Percentiles rank a stretch among this genome's conserved stretches.
These are phyloP conservation scores for Rhinolophus ferrumequinum DNA, from an alignment of 2,113 vertebrate genomes.

Conservation along the genomic window DNA sequence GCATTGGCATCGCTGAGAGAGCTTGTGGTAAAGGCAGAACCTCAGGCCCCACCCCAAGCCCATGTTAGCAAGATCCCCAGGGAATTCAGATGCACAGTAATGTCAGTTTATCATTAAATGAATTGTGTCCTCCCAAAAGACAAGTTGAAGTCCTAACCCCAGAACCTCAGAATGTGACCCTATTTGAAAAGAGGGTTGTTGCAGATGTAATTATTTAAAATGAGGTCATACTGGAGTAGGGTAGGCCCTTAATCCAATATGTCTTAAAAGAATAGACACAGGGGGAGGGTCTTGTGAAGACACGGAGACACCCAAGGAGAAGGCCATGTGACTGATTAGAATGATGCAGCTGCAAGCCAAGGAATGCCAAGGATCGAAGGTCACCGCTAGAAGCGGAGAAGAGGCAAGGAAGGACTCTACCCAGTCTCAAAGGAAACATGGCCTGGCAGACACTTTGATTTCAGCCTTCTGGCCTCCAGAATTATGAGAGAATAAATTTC, in stretches of 20 bases:
- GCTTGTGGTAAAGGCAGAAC: background rate
- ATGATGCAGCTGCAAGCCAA: background rate
- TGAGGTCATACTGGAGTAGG: background rate
- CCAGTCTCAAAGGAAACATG: background rate
- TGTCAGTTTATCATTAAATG: background rate
- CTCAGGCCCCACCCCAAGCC: background rate
- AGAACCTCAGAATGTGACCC: background rate
- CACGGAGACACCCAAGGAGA: background rate
- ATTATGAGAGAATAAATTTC: background rate
- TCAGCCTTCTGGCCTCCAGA: background rate
- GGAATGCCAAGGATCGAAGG: background rate
- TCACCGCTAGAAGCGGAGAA: background rate
- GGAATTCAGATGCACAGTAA: background rate
- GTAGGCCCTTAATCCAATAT: background rate
- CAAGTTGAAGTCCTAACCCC: background rate
- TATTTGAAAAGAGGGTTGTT: constrained; percentile 33
- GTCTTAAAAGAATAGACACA: background rate
- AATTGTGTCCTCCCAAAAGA: background rate
- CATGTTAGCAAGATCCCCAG: background rate
- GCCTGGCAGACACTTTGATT: background rate
- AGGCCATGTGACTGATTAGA: background rate
- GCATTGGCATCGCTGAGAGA: background rate
- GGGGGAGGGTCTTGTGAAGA: background rate
- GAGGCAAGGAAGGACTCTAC: background rate
- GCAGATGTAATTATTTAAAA: background rate